phyloP scores from a whole-genome alignment of 2,113 vertebrate genomes.

The Dipodomys spectabilis region DNA sequence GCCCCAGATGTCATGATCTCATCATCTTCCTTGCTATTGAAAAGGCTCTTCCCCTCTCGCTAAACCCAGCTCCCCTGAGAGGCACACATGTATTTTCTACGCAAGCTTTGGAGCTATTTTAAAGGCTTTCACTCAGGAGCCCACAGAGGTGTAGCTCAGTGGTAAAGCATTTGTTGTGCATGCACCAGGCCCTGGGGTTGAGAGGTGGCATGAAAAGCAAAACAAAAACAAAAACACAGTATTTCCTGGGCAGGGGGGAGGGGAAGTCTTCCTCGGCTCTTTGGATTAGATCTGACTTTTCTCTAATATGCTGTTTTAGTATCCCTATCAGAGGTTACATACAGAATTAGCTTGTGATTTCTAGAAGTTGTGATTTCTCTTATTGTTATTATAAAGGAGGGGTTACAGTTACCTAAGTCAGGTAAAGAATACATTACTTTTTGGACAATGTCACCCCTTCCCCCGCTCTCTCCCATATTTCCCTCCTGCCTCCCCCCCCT shows the following conservation, averaged over 20 bases:
- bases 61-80: not conserved
- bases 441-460: too few species aligned
- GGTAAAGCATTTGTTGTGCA: not conserved
- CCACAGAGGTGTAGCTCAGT: not conserved
- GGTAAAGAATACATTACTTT: too few species aligned
- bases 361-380: too few species aligned
- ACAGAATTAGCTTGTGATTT: not conserved
- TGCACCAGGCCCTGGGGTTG: not conserved
- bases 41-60: not conserved
- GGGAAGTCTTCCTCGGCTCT: not conserved
- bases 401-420: too few species aligned
- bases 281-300: not conserved
- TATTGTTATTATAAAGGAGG: too few species aligned
- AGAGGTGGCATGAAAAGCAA: not conserved
- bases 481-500: too few species aligned
- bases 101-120: not conserved
- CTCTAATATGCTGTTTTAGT: not conserved
- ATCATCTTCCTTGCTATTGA: not conserved
- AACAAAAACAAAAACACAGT: not conserved
- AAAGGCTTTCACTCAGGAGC: not conserved
- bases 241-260: not conserved
- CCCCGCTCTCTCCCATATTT: too few species aligned
- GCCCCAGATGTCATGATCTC: not conserved
- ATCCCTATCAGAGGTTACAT: not conserved
- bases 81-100: not conserved